Evolutionary conservation across 1,140 invertebrate species (phyloP), one percentile per base, ranked within the genome.

Genomic region (Drosophila tani): DNA sequence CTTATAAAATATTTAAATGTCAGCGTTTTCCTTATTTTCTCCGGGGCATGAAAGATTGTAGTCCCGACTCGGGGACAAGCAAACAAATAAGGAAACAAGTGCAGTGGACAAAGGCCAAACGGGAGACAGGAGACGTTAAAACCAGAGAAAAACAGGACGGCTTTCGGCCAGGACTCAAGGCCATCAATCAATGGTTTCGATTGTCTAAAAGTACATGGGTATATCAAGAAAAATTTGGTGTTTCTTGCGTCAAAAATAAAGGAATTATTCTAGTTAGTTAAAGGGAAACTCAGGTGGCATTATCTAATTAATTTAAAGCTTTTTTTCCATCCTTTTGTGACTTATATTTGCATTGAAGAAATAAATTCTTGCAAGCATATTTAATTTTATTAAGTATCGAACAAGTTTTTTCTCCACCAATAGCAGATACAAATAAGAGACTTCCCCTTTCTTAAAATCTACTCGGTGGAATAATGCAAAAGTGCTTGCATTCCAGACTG

Each of bases 1-100:
- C 82, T 85, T 81, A 78, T 85, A 45, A 85, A 84, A 85, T 85
- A 85, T 85, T 85, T 81, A 85, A 79, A 85, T 85, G 74, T 62
- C 70, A 75, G 69, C 64, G 75, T 73, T 75, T 66, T 38, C 12
- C 15, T 32, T 55, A 43, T 14, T 19, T 5, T 15, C 12, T 8
- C 35, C 9, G 19, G 19, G 65, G 32, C 62, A 50, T 77, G 57
- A 82, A 75, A 79, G 50, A 77, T 77, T 65, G 70, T 78, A 71
- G 56, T 69, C 74, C 58, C 53, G 59, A 50, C 21, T 19, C n/a
- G 67, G 45, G 32, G 45, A 59, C 69, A 49, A 14, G 53, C 45
- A 73, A 71, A 59, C 68, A 73, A 73, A 73, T 59, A 59, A 24
- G 43, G 14, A 51, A 27, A 50, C 32, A 58, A 70, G 62, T 69